These are phyloP conservation scores for Megalurothrips usitatus DNA, from an alignment of 2,888 invertebrate species.

Conservation along the genomic window DNA sequence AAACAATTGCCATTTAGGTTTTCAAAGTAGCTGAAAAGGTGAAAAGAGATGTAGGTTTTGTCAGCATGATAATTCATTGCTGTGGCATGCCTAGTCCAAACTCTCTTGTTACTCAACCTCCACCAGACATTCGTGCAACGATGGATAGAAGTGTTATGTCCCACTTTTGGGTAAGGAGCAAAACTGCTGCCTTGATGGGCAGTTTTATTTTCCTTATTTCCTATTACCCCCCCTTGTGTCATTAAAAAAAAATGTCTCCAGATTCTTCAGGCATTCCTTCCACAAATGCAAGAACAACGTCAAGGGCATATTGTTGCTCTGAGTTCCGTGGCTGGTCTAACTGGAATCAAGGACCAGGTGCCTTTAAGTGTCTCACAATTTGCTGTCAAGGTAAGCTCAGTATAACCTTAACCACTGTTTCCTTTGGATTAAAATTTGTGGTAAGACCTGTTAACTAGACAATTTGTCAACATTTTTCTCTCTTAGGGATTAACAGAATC, in stretches of 20 bases:
- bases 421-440: too few relatives aligned
- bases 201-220: background rate
- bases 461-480: background rate
- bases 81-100: constrained; percentile 60
- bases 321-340: constrained; percentile 59
- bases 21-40: constrained; percentile 48
- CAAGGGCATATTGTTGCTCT: constrained; percentile 59
- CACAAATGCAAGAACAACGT: constrained; percentile 55
- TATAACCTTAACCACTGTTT: too few relatives aligned
- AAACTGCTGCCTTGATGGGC: too few relatives aligned
- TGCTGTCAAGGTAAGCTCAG: constrained; percentile 47
- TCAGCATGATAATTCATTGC: constrained; percentile 60
- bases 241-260: constrained; percentile 42
- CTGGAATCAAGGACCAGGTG: constrained; percentile 55
- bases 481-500: constrained; percentile 60
- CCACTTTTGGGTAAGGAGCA: constrained; percentile 56
- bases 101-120: constrained; percentile 51
- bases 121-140: constrained; percentile 53
- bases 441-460: too few relatives aligned
- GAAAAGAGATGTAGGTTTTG: constrained; percentile 52
- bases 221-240: background rate
- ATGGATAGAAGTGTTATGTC: constrained; percentile 58
- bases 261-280: constrained; percentile 58
- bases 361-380: constrained; percentile 61
- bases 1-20: constrained; percentile 43